Percentiles rank a stretch among this genome's conserved stretches.
Evolutionary conservation across 2,113 vertebrate species (phyloP).

Genomic region (Australoheros scitulus): DNA sequence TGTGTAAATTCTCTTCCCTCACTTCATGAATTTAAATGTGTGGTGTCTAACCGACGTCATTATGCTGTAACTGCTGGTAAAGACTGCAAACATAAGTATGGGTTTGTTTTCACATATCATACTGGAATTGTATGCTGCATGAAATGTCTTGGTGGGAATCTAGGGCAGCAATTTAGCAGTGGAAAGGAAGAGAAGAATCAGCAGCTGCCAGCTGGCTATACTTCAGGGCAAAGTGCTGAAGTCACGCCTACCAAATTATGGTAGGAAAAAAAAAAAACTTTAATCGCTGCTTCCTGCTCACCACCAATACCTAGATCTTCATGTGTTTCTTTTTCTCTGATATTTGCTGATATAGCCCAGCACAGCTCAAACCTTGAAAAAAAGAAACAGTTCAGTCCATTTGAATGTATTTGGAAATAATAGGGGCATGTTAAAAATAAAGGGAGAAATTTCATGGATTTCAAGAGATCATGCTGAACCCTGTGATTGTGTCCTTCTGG

Average conservation of each 20-base stretch:
- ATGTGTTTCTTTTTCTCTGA: background rate
- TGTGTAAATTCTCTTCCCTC: background rate
- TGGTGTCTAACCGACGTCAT: background rate
- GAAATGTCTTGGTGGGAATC: constrained; percentile 35
- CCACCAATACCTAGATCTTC: background rate
- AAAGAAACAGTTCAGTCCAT: constrained; percentile 9
- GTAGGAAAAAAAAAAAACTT: background rate
- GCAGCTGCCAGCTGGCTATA: constrained; percentile 59
- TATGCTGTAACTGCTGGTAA: background rate
- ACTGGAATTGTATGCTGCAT: constrained; percentile 22
- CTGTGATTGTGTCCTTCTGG: constrained; percentile 48
- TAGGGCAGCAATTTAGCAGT: constrained; percentile 2
- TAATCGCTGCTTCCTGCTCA: background rate
- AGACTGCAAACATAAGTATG: background rate
- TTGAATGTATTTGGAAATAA: background rate
- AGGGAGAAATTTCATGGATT: constrained; percentile 5
- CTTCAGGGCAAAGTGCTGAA: constrained; percentile 41
- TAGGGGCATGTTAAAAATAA: background rate
- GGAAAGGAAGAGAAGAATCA: constrained; percentile 29
- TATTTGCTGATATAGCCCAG: background rate
- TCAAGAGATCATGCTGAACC: constrained; percentile 24
- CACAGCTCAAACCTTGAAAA: background rate
- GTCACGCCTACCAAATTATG: constrained; percentile 45
- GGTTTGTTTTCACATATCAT: background rate
- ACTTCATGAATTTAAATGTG: background rate